These are phyloP conservation scores for Oenanthe melanoleuca DNA, from an alignment of 2,113 vertebrate genomes.

Conservation along the genomic window DNA sequence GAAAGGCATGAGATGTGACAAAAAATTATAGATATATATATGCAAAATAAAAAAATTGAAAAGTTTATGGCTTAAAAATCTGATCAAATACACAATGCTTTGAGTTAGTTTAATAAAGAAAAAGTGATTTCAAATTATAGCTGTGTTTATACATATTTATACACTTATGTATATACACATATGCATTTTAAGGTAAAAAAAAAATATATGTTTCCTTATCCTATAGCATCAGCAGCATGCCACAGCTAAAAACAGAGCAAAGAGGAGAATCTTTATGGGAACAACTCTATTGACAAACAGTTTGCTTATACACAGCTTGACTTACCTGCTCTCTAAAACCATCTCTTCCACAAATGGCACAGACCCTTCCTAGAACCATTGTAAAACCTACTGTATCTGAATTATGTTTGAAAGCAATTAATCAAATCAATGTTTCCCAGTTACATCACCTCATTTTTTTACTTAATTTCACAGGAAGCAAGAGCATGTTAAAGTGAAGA, in stretches of 20 bases:
- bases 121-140: conserved; percentile 69
- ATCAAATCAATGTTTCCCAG: not conserved
- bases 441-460: not conserved
- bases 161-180: conserved; percentile 74
- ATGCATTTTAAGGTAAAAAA: conserved; percentile 37
- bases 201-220: conserved; percentile 82
- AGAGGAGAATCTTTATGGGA: conserved; percentile 44
- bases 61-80: conserved; percentile 61
- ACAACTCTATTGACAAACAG: conserved; percentile 43
- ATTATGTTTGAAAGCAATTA: not conserved
- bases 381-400: not conserved
- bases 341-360: conserved; percentile 75
- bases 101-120: conserved; percentile 63
- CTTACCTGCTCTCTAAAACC: conserved; percentile 77
- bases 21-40: conserved; percentile 64
- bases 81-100: conserved; percentile 64
- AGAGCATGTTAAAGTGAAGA: not conserved
- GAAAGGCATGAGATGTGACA: conserved; percentile 76
- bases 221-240: conserved; percentile 79
- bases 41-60: conserved; percentile 61
- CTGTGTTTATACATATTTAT: conserved; percentile 73
- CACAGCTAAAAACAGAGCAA: conserved; percentile 82
- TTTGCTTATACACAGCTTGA: conserved; percentile 17
- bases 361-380: conserved; percentile 33
- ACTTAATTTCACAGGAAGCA: not conserved